These are phyloP conservation scores for Lissonota sp. DNA, from an alignment of 2,888 invertebrate genomes.

Conservation along the genomic window DNA sequence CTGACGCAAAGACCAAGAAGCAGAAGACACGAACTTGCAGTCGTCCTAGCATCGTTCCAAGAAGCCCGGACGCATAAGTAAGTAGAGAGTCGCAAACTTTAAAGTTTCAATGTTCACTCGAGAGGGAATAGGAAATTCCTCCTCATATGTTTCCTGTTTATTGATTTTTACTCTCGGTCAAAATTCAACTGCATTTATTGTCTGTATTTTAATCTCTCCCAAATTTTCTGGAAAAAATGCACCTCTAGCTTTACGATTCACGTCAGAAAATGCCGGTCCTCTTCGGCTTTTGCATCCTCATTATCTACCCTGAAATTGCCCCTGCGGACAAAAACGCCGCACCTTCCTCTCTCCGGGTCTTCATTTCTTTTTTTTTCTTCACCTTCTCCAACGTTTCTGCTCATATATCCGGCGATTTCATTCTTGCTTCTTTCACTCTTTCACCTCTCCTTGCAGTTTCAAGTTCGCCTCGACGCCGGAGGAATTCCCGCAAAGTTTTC, in stretches of 20 bases:
- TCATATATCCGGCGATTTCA: constrained; percentile 4
- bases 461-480: constrained; percentile 56
- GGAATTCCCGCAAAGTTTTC: constrained; percentile 63
- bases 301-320: not conserved
- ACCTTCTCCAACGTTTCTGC: constrained; percentile 19
- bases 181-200: not conserved
- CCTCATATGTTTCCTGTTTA: constrained; percentile 3
- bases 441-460: constrained; percentile 17
- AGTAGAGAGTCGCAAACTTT: constrained; percentile 9
- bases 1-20: constrained; percentile 14
- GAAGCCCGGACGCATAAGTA: not conserved
- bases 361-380: constrained; percentile 12
- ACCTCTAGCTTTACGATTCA: too few relatives aligned
- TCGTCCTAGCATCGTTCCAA: constrained; percentile 22
- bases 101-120: constrained; percentile 44
- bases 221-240: too few relatives aligned
- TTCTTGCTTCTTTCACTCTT: constrained; percentile 35
- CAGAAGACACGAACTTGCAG: not conserved
- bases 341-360: constrained; percentile 29
- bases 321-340: constrained; percentile 22
- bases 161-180: too few relatives aligned
- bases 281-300: not conserved
- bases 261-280: too few relatives aligned
- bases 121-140: constrained; percentile 18
- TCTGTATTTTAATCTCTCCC: too few relatives aligned